Evolutionary conservation across 2,113 vertebrate genomes (phyloP).

Genomic region (Oryzias celebensis): DNA sequence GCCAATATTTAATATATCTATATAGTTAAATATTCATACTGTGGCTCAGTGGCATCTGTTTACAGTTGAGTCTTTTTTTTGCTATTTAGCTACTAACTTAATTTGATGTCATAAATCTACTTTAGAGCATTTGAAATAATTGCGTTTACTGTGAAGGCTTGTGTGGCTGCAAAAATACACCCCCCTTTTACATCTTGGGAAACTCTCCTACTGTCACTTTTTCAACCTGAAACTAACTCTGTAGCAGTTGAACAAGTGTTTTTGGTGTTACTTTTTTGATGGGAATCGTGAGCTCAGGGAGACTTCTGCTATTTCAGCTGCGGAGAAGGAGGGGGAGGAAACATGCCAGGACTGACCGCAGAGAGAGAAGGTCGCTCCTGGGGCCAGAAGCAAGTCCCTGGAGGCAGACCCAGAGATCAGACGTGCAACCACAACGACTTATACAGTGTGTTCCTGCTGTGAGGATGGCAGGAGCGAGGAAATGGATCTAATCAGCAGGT

Average conservation of each 20-base stretch:
- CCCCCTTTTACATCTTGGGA: neutral
- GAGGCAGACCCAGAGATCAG: slow-evolving; percentile 69
- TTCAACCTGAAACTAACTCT: slow-evolving; percentile 67
- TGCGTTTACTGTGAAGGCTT: neutral
- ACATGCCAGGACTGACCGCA: slow-evolving; percentile 54
- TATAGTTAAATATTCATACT: slow-evolving; percentile 36
- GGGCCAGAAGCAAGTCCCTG: slow-evolving; percentile 65
- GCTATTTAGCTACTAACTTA: slow-evolving; percentile 9
- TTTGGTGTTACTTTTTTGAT: slow-evolving; percentile 66
- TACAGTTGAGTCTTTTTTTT: slow-evolving; percentile 2
- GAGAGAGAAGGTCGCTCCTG: slow-evolving; percentile 57
- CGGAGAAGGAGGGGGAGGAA: slow-evolving; percentile 33
- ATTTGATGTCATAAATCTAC: neutral
- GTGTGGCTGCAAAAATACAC: slow-evolving; percentile 12
- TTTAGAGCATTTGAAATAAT: slow-evolving; percentile 45
- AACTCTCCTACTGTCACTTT: slow-evolving; percentile 4
- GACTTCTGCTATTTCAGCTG: slow-evolving; percentile 82
- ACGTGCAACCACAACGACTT: slow-evolving; percentile 55
- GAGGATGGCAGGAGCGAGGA: slow-evolving; percentile 5
- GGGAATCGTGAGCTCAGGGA: slow-evolving; percentile 70
- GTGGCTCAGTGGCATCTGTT: slow-evolving; percentile 23
- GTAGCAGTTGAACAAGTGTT: slow-evolving; percentile 78
- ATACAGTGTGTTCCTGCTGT: slow-evolving; percentile 58
- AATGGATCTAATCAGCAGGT: neutral
- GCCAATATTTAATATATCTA: slow-evolving; percentile 59